phyloP scores from a whole-genome alignment of 2,113 vertebrate genomes.

The Xenopus tropicalis region DNA sequence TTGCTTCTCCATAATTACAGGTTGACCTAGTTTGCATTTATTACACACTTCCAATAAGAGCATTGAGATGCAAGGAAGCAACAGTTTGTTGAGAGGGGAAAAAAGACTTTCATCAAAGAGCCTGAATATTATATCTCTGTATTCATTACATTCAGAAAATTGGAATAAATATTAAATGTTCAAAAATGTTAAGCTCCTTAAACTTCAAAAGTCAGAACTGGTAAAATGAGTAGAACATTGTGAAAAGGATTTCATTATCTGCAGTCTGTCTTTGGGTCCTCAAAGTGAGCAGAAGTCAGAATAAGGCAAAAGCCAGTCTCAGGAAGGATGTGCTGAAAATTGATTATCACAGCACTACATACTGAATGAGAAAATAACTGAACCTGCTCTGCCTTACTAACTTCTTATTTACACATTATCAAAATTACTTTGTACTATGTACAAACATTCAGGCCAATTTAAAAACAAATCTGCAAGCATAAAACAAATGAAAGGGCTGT shows the following conservation, averaged over 20 bases:
- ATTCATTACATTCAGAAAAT: constrained; percentile 33
- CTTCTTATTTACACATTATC: constrained; percentile 50
- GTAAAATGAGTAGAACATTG: background rate
- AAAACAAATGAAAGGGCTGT: too few species aligned
- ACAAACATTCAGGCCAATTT: too few species aligned
- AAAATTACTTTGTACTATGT: constrained; percentile 8
- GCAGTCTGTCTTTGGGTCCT: constrained; percentile 39
- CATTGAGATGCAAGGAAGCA: constrained; percentile 22
- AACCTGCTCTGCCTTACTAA: constrained; percentile 51
- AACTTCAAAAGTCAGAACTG: constrained; percentile 10
- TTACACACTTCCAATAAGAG: constrained; percentile 35
- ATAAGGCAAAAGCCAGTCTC: constrained; percentile 47
- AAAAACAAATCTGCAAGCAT: too few species aligned
- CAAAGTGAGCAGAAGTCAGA: constrained; percentile 35
- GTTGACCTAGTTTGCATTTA: background rate
- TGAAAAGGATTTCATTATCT: constrained; percentile 45
- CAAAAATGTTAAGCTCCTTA: constrained; percentile 36
- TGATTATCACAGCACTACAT: constrained; percentile 48
- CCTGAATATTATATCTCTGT: constrained; percentile 36
- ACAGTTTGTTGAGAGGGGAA: constrained; percentile 12
- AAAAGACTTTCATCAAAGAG: constrained; percentile 31
- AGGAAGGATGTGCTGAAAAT: constrained; percentile 39
- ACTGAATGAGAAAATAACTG: constrained; percentile 52
- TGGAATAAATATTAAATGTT: constrained; percentile 35
- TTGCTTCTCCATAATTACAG: constrained; percentile 48